These are phyloP conservation scores for Belonocnema kinseyi DNA, from an alignment of 1,140 invertebrate genomes.

Conservation along the genomic window DNA sequence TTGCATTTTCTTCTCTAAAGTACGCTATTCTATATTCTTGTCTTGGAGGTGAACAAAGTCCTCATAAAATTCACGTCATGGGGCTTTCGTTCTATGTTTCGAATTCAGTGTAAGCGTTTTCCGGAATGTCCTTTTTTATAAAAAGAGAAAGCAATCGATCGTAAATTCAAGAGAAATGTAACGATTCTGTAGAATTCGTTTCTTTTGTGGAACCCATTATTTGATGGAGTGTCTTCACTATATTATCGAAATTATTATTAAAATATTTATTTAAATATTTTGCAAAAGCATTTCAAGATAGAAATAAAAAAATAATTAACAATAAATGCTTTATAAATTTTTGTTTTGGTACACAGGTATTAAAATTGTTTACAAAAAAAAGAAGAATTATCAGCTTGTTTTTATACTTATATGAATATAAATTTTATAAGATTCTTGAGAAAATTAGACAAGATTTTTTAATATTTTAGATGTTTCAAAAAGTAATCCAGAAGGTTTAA, in stretches of 20 bases:
- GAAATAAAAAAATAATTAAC: not conserved
- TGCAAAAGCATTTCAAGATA: not conserved
- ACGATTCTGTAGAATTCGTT: not conserved
- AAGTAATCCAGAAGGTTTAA: too few relatives aligned
- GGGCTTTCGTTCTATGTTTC: slow-evolving; percentile 38
- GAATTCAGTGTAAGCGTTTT: slow-evolving; percentile 47
- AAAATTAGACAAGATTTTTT: too few relatives aligned
- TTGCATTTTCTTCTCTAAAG: not conserved
- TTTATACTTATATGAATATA: too few relatives aligned
- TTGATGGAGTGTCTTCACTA: not conserved
- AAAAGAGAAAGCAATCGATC: slow-evolving; percentile 26
- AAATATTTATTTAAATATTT: too few relatives aligned
- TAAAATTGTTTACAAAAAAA: too few relatives aligned
- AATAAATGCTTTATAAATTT: too few relatives aligned
- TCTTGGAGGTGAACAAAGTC: slow-evolving; percentile 32
- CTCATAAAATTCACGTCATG: slow-evolving; percentile 42
- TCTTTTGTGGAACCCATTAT: not conserved
- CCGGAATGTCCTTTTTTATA: slow-evolving; percentile 11
- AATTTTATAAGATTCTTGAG: too few relatives aligned
- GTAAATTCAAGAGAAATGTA: not conserved
- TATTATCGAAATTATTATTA: not conserved
- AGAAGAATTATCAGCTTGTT: too few relatives aligned
- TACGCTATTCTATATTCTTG: slow-evolving; percentile 4
- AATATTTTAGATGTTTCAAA: too few relatives aligned
- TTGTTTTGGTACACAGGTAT: too few relatives aligned